Evolutionary conservation across 2,113 vertebrate species (phyloP).

Genomic region (Chamaea fasciata): DNA sequence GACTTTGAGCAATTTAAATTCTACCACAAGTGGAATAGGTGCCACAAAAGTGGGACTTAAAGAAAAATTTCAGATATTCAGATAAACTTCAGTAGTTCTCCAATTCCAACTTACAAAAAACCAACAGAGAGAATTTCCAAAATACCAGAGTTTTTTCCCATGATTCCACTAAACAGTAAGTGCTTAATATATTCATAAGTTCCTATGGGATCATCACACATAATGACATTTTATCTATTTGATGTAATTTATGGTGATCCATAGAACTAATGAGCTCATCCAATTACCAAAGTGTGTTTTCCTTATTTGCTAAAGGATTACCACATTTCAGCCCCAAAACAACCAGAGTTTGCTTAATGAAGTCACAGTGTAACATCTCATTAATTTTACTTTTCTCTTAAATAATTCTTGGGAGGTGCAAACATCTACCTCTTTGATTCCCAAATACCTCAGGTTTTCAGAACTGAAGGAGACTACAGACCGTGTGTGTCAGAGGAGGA

Average conservation of each 20-base stretch:
- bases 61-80: not conserved
- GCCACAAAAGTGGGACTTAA: not conserved
- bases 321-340: not conserved
- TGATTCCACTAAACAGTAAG: not conserved
- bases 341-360: not conserved
- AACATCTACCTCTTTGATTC: not conserved
- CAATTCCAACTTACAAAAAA: not conserved
- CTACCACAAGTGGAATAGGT: not conserved
- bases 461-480: not conserved
- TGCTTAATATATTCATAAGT: not conserved
- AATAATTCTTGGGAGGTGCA: not conserved
- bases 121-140: not conserved
- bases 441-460: not conserved
- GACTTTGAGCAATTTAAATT: not conserved
- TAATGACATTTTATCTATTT: not conserved
- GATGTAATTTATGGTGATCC: not conserved
- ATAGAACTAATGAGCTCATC: not conserved
- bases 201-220: not conserved
- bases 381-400: not conserved
- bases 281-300: not conserved
- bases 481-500: not conserved
- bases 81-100: not conserved
- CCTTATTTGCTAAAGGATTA: not conserved
- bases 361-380: not conserved
- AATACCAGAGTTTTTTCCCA: not conserved